phyloP scores from a whole-genome alignment of 2,888 invertebrate genomes.

The Ectropis crepuscularia region DNA sequence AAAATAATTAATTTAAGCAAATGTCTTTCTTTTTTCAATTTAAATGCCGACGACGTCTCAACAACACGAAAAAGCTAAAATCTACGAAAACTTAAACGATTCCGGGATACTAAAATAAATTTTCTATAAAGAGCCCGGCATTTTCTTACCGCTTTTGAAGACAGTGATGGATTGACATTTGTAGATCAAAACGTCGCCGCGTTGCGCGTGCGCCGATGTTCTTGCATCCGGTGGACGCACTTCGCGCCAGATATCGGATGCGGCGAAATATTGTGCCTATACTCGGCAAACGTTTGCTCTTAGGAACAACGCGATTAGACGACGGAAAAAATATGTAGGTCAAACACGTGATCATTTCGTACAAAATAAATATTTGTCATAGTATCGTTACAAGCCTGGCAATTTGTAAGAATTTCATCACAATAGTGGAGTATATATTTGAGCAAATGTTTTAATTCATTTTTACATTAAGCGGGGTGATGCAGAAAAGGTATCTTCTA shows the following conservation, averaged over 20 bases:
- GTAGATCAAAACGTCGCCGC: constrained; percentile 52
- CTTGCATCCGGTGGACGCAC: constrained; percentile 56
- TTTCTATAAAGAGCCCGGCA: constrained; percentile 44
- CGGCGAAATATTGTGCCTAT: constrained; percentile 51
- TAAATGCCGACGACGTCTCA: not conserved
- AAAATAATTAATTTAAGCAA: too few relatives aligned
- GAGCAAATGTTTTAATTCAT: constrained; percentile 2
- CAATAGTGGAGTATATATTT: not conserved
- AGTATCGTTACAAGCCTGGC: not conserved
- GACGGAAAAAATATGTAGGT: constrained; percentile 19
- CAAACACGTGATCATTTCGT: constrained; percentile 5
- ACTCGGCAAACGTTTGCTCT: constrained; percentile 51
- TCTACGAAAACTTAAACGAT: not conserved
- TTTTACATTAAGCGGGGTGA: not conserved
- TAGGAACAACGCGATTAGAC: constrained; percentile 31
- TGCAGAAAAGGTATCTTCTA: too few relatives aligned
- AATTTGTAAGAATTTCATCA: constrained; percentile 1
- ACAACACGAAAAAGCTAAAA: constrained; percentile 4
- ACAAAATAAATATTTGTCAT: constrained; percentile 7
- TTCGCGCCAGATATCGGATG: constrained; percentile 52
- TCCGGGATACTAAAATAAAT: constrained; percentile 35
- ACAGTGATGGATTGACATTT: constrained; percentile 67
- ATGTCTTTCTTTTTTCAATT: not conserved
- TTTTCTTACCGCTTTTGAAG: constrained; percentile 51
- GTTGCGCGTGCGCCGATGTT: constrained; percentile 55